Evolutionary conservation across 64 coral and sea anemone genomes (phyloP).

Genomic region (Montipora capricornis): DNA sequence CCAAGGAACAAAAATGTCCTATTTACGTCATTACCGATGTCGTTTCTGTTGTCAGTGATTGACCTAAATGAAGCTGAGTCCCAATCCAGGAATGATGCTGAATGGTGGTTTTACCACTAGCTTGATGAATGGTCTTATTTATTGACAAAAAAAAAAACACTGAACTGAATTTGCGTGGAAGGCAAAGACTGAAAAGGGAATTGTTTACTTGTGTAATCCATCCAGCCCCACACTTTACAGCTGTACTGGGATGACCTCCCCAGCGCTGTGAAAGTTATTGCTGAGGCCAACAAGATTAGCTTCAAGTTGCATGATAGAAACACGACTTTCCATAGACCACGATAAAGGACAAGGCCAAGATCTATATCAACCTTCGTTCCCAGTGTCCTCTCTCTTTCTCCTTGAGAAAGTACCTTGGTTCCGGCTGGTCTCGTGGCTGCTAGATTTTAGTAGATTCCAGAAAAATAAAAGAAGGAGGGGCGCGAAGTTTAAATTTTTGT

Average conservation of each 20-base stretch:
- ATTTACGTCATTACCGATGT: slow-evolving; percentile 9
- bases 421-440: too few species aligned
- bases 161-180: neutral
- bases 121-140: neutral
- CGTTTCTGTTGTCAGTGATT: neutral
- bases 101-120: neutral
- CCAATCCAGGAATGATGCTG: neutral
- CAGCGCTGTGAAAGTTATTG: slow-evolving; percentile 5
- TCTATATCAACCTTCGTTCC: neutral
- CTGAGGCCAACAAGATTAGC: neutral
- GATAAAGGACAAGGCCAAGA: neutral
- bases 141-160: neutral
- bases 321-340: neutral
- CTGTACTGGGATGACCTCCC: neutral
- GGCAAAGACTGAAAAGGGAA: neutral
- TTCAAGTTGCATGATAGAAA: neutral
- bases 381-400: neutral
- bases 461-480: too few species aligned
- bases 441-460: too few species aligned
- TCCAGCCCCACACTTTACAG: neutral
- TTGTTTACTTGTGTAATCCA: neutral
- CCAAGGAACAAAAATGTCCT: slow-evolving; percentile 18
- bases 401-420: too few species aligned
- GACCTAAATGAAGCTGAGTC: neutral
- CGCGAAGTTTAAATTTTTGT: too few species aligned